These are phyloP conservation scores for Tonatia bakeri DNA, from an alignment of 2,113 vertebrate species.

Conservation along the genomic window DNA sequence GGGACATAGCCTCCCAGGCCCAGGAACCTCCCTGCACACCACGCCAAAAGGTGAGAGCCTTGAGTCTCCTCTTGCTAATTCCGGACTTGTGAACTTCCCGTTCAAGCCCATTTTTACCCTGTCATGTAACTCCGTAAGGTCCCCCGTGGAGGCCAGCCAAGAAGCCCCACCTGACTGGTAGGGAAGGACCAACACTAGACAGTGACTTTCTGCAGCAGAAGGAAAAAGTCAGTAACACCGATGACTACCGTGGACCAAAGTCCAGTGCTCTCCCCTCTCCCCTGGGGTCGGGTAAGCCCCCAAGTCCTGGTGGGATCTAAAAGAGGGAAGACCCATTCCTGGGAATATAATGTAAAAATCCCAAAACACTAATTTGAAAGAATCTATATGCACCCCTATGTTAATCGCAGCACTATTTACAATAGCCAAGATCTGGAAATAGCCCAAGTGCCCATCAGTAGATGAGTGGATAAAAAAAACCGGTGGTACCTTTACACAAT, in stretches of 20 bases:
- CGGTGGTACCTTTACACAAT: too few relatives aligned
- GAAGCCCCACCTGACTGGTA: background rate
- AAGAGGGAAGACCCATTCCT: background rate
- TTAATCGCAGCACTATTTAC: too few relatives aligned
- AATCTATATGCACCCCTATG: too few relatives aligned
- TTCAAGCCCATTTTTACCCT: background rate
- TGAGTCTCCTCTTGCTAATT: background rate
- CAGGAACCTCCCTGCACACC: background rate
- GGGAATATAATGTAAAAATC: too few relatives aligned
- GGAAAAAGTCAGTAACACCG: background rate
- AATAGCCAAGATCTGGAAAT: too few relatives aligned
- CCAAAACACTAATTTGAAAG: too few relatives aligned
- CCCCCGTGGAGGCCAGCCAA: background rate
- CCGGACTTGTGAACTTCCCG: background rate
- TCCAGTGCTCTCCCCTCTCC: background rate
- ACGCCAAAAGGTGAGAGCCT: background rate
- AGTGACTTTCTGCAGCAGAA: background rate
- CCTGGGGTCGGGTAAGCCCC: background rate
- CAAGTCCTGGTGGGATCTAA: background rate
- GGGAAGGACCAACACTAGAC: background rate
- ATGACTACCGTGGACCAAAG: background rate
- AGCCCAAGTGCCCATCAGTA: too few relatives aligned
- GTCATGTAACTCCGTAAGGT: background rate
- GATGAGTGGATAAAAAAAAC: too few relatives aligned
- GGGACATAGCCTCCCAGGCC: background rate